Percentiles rank a stretch among this genome's conserved stretches.
phyloP scores from a whole-genome alignment of 1,140 invertebrate genomes.

The Mactra quadrangularis region DNA sequence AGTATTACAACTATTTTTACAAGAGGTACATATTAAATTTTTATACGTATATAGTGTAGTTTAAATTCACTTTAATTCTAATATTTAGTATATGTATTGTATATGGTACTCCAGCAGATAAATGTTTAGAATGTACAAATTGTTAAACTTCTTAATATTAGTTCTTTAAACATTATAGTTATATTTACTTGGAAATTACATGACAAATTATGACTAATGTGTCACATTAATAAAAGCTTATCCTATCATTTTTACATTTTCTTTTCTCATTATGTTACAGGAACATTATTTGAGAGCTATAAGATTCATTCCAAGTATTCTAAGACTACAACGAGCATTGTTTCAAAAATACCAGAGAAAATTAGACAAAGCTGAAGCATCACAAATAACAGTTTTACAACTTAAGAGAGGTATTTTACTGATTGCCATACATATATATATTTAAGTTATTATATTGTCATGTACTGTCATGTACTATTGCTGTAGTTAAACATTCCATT shows the following conservation, averaged over 20 bases:
- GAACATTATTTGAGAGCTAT: constrained; percentile 72
- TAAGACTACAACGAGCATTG: constrained; percentile 70
- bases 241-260: too few species aligned
- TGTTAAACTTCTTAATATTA: too few species aligned
- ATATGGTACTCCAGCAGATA: not conserved
- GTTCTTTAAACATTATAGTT: too few species aligned
- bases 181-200: too few species aligned
- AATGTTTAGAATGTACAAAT: too few species aligned
- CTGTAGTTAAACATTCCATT: not conserved
- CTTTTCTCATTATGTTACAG: constrained; percentile 67
- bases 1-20: constrained; percentile 63
- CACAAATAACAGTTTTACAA: constrained; percentile 58
- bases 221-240: not conserved
- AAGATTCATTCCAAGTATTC: constrained; percentile 73
- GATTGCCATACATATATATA: too few species aligned
- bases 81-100: not conserved
- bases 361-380: constrained; percentile 71
- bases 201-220: too few species aligned
- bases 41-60: too few species aligned
- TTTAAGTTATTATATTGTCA: not conserved
- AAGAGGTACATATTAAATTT: constrained; percentile 61
- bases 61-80: not conserved
- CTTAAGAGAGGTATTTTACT: constrained; percentile 28
- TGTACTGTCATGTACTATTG: not conserved
- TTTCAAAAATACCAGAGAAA: constrained; percentile 69